Conservation (phyloP, 2,113 vertebrate species). For the Eulemur macaco region DNA sequence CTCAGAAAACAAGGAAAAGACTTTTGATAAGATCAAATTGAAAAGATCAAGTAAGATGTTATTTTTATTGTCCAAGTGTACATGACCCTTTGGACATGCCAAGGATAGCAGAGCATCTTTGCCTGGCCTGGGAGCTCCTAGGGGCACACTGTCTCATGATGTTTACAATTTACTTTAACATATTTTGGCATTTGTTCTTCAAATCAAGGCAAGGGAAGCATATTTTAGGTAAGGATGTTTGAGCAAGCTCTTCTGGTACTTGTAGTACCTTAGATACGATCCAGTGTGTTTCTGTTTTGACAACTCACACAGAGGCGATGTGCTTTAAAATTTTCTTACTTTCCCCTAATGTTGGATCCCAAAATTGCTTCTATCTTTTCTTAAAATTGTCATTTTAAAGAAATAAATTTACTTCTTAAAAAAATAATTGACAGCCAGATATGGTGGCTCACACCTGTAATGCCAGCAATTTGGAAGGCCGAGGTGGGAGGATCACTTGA, state of each 20-base stretch:
- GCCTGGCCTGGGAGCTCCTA: background rate
- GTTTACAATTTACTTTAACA: background rate
- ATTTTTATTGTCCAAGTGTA: background rate
- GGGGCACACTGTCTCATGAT: background rate
- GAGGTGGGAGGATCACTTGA: no score
- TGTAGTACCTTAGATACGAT: background rate
- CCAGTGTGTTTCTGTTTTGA: background rate
- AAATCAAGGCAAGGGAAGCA: background rate
- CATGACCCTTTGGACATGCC: background rate
- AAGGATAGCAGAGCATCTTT: background rate
- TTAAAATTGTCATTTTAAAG: background rate
- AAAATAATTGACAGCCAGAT: no score
- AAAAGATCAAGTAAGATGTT: background rate
- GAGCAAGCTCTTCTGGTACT: background rate
- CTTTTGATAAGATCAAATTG: background rate
- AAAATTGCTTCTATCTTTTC: background rate
- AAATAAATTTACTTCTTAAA: background rate
- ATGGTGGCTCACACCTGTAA: no score
- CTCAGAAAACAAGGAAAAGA: background rate
- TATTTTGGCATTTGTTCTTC: background rate
- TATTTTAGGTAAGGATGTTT: background rate
- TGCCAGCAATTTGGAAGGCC: no score
- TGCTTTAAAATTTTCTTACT: background rate
- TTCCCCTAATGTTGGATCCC: background rate
- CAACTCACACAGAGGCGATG: background rate